phyloP scores from a whole-genome alignment of 2,113 vertebrate genomes.

The Eublepharis macularius region DNA sequence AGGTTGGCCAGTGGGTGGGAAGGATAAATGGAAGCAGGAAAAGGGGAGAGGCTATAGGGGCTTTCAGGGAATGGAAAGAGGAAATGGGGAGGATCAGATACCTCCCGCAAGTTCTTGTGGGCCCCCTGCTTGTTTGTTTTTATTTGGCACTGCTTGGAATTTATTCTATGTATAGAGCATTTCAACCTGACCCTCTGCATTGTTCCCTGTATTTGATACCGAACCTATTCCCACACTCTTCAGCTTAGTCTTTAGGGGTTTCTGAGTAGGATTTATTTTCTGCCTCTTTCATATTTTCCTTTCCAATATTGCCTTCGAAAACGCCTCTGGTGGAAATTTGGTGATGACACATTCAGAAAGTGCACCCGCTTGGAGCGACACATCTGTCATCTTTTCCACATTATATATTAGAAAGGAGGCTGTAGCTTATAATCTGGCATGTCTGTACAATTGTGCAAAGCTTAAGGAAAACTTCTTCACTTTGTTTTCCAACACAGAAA shows the following conservation, averaged over 20 bases:
- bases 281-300: not conserved
- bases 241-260: not conserved
- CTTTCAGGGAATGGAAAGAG: no score
- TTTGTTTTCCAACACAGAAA: not conserved
- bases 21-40: no score
- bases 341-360: not conserved
- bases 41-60: no score
- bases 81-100: no score
- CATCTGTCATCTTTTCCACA: not conserved
- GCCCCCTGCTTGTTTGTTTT: no score
- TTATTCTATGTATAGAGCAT: not conserved
- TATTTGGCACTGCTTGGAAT: not conserved
- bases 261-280: not conserved
- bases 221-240: not conserved
- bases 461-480: not conserved
- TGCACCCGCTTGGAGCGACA: not conserved
- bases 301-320: not conserved
- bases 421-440: not conserved
- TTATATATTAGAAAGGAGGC: not conserved
- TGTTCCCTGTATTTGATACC: not conserved
- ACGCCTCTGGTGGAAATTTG: not conserved
- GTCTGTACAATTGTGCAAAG: not conserved
- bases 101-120: no score
- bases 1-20: no score
- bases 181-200: not conserved